Evolutionary conservation across 2,797 vertebrate species (phyloP), one percentile per base, ranked within the genome.

Genomic region (Melanotaenia trifasciata): DNA sequence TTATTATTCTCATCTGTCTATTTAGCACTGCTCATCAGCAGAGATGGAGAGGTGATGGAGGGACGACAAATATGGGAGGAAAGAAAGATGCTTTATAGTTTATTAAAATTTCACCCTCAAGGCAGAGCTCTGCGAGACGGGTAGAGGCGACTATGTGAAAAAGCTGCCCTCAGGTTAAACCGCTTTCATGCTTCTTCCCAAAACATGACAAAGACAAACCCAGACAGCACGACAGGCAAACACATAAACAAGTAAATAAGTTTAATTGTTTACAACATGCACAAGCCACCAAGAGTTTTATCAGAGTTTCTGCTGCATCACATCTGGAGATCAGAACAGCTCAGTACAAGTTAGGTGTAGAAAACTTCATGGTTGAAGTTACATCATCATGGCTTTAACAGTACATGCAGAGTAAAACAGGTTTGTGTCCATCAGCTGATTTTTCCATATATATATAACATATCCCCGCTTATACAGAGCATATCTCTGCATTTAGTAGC

Each of bases 41-140:
- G 64, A 54, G 72, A 58, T 43, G 20, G 10, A 64, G 11, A 65
- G 54, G 69, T n/a, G 24, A 22, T 45, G 35, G 66, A 28, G 33
- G 4, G 38, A 16, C 40, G 40, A 58, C 32, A 53, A 66, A 2
- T 8, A 36, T 36, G 35, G 10, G 35, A 36, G 35, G 35, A 9
- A 36, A 74, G 36, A 71, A 70, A 64, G 58, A 67, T 56, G 67
- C 64, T 77, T 81, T 69, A 81, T 74, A 76, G 72, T 24, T 76
- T 67, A 74, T 65, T 84, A 65, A 78, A 81, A 78, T 64, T 72
- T 83, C 61, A 81, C 64, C 80, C 80, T 50, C 50, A 85, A 62
- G 76, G 79, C 64, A 76, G 66, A 85, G 64, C 50, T 50, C 33
- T 70, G 58, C 68, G 70, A 81, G 70, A 74, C 30, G 80, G 69